A percentile compares a stretch with the other conserved stretches of the same genome.
phyloP scores from a whole-genome alignment of 2,888 invertebrate species.

The Lepidocyrtinus sp. region DNA sequence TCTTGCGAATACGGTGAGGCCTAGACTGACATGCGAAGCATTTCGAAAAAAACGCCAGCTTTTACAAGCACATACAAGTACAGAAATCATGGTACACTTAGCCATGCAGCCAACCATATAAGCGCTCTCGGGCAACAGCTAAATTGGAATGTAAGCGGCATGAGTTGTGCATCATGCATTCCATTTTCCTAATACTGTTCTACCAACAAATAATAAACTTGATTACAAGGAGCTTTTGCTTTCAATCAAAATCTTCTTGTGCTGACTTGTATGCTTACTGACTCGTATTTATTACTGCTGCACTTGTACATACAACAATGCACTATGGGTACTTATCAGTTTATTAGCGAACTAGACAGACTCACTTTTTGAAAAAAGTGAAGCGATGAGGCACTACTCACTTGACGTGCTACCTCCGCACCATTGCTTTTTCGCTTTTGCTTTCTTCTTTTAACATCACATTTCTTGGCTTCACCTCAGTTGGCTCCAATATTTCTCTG shows the following conservation, averaged over 20 bases:
- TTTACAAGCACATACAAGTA: too few relatives aligned
- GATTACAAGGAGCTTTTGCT: slow-evolving; percentile 42
- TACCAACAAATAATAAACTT: neutral
- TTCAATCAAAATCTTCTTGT: slow-evolving; percentile 40
- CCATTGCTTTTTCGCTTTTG: slow-evolving; percentile 27
- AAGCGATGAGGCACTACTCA: slow-evolving; percentile 45
- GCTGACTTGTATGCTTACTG: slow-evolving; percentile 1
- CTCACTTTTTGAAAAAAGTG: slow-evolving; percentile 30
- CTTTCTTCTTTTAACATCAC: slow-evolving; percentile 54
- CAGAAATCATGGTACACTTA: neutral
- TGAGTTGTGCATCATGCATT: neutral
- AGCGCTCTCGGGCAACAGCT: neutral
- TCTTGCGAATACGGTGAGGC: neutral
- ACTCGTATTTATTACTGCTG: too few relatives aligned
- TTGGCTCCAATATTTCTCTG: slow-evolving; percentile 58
- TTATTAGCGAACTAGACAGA: slow-evolving; percentile 33
- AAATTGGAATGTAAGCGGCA: neutral
- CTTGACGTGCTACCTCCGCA: slow-evolving; percentile 10
- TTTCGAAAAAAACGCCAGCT: too few relatives aligned
- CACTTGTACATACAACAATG: slow-evolving; percentile 8
- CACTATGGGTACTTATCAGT: slow-evolving; percentile 39
- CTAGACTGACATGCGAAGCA: neutral
- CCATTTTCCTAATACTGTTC: neutral
- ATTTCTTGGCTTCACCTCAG: slow-evolving; percentile 57
- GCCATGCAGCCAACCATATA: neutral